A percentile compares a stretch with the other conserved stretches of the same genome.
phyloP scores from a whole-genome alignment of 2,797 vertebrate genomes.

The Thalassophryne amazonica region DNA sequence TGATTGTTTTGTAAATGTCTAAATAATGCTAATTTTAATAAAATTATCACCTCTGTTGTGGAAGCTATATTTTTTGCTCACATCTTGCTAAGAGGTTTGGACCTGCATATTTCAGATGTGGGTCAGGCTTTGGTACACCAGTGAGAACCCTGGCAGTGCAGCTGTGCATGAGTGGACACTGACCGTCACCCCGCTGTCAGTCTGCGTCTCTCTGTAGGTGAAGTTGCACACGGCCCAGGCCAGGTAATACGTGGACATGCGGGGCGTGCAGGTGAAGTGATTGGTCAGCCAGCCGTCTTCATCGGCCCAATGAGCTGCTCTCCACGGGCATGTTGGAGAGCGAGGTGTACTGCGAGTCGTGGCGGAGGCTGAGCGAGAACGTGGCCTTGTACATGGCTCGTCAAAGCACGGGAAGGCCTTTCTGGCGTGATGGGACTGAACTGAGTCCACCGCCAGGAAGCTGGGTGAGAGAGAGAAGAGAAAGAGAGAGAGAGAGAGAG shows the following conservation, averaged over 20 bases:
- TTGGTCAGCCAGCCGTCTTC: slow-evolving; percentile 88
- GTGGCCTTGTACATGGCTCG: slow-evolving; percentile 90
- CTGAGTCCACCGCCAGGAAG: slow-evolving; percentile 87
- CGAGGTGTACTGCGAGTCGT: slow-evolving; percentile 86
- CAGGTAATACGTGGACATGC: slow-evolving; percentile 93
- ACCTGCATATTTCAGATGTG: too few relatives aligned
- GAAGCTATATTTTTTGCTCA: too few relatives aligned
- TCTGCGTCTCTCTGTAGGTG: slow-evolving; percentile 85
- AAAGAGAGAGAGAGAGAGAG: too few relatives aligned
- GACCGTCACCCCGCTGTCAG: slow-evolving; percentile 84
- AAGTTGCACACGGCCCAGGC: slow-evolving; percentile 95
- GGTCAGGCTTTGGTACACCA: too few relatives aligned
- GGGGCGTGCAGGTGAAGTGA: slow-evolving; percentile 87
- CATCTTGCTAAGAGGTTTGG: too few relatives aligned
- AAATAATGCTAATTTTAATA: too few relatives aligned
- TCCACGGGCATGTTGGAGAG: slow-evolving; percentile 92
- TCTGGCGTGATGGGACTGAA: slow-evolving; percentile 91
- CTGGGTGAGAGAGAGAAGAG: slow-evolving; percentile 50
- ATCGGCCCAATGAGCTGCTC: slow-evolving; percentile 76
- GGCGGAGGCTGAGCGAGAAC: slow-evolving; percentile 87
- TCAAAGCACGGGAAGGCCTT: slow-evolving; percentile 83
- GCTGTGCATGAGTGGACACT: slow-evolving; percentile 51
- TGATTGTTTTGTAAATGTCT: too few relatives aligned
- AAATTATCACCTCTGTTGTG: too few relatives aligned
- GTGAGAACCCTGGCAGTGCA: too few relatives aligned